These are phyloP conservation scores for Conus betulinus DNA, from an alignment of 1,140 invertebrate genomes.

Conservation along the genomic window DNA sequence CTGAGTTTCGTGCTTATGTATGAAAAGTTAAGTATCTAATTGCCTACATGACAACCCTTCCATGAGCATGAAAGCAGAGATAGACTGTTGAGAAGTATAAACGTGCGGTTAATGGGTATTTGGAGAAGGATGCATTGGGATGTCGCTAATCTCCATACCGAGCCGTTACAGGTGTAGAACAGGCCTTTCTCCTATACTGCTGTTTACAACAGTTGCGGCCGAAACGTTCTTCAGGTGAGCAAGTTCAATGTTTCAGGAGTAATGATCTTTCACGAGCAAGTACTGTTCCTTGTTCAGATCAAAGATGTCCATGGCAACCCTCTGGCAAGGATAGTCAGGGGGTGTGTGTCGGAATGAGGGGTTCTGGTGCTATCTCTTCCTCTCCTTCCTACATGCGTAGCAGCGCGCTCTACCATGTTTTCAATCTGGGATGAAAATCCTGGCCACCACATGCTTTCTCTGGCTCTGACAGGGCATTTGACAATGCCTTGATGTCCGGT, in stretches of 20 bases:
- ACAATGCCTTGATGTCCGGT: neutral
- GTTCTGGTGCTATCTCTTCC: neutral
- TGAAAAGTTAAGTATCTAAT: too few relatives aligned
- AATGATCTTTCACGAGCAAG: neutral
- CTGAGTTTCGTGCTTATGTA: too few relatives aligned
- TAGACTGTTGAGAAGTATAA: too few relatives aligned
- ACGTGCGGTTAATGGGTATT: too few relatives aligned
- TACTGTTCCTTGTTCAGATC: neutral
- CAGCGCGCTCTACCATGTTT: neutral
- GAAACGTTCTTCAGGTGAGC: constrained; percentile 37
- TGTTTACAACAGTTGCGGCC: neutral
- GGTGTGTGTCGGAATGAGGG: neutral
- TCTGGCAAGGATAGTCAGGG: neutral
- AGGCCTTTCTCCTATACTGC: too few relatives aligned
- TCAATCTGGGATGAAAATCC: neutral
- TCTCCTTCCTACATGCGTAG: neutral
- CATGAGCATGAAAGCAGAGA: too few relatives aligned
- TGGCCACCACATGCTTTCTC: neutral
- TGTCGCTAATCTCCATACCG: too few relatives aligned
- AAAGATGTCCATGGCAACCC: neutral
- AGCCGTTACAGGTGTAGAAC: too few relatives aligned
- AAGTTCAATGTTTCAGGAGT: neutral
- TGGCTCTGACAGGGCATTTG: neutral
- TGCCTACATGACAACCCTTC: too few relatives aligned
- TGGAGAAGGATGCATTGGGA: too few relatives aligned